Evolutionary conservation across 2,797 vertebrate genomes (phyloP).

Genomic region (Gambusia yucatana): DNA sequence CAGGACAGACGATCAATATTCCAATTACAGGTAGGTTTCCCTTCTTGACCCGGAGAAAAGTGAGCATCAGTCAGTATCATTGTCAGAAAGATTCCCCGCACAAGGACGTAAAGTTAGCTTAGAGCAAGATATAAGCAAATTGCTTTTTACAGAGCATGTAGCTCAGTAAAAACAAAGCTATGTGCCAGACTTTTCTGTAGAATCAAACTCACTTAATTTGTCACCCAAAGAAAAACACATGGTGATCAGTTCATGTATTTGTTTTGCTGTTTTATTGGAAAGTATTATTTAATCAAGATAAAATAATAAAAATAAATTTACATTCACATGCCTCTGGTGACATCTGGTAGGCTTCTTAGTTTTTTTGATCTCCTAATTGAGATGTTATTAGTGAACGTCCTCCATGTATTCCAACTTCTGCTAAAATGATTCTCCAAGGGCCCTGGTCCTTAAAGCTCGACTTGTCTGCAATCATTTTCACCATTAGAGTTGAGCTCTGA

Average conservation of each 20-base stretch:
- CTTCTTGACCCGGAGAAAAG: conserved; percentile 44
- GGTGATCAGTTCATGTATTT: background rate
- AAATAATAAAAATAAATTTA: background rate
- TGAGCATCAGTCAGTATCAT: conserved; percentile 56
- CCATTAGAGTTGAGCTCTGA: conserved; percentile 40
- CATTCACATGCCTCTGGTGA: background rate
- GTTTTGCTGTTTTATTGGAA: background rate
- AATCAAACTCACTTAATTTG: background rate
- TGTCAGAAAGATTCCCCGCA: conserved; percentile 48
- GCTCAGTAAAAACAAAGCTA: background rate
- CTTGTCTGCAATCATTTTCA: conserved; percentile 33
- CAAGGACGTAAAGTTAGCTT: conserved; percentile 12
- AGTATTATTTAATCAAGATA: background rate
- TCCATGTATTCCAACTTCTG: background rate
- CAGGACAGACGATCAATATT: conserved; percentile 73
- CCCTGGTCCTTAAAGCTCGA: conserved; percentile 27
- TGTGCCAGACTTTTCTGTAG: background rate
- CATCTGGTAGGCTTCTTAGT: background rate
- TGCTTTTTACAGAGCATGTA: too few species aligned
- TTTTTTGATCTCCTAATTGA: background rate
- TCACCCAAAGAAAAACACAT: background rate
- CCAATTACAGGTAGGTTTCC: conserved; percentile 74
- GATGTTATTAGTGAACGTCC: background rate
- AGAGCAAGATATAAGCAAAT: conserved; percentile 17
- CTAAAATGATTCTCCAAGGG: too few species aligned